Evolutionary conservation across 2,888 invertebrate species (phyloP).

Genomic region (Myathropa florea): DNA sequence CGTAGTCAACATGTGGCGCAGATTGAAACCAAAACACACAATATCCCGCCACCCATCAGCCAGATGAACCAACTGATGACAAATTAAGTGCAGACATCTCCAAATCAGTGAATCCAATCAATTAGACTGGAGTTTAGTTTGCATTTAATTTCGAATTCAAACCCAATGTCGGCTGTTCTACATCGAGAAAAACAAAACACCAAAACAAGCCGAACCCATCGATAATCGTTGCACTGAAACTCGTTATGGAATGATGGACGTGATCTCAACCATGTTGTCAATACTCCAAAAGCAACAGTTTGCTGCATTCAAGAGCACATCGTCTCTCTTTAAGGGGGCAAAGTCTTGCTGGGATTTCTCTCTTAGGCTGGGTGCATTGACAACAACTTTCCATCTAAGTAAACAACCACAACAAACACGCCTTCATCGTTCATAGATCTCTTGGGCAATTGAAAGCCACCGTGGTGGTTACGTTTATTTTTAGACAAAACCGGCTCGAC

Average conservation of each 20-base stretch:
- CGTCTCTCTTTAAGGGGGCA: not conserved
- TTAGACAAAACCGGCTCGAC: constrained; percentile 64
- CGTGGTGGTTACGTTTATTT: constrained; percentile 37
- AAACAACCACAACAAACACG: constrained; percentile 49
- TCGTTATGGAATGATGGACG: constrained; percentile 21
- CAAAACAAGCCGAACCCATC: not conserved
- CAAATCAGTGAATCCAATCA: not conserved
- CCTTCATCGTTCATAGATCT: constrained; percentile 39
- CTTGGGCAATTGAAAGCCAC: constrained; percentile 45
- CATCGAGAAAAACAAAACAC: too few species aligned
- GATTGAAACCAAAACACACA: too few species aligned
- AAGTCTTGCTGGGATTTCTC: not conserved
- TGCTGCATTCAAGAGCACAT: not conserved
- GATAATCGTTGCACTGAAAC: not conserved
- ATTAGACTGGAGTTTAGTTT: too few species aligned
- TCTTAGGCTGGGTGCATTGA: not conserved
- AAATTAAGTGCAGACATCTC: not conserved
- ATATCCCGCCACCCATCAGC: too few species aligned
- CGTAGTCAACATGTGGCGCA: too few species aligned
- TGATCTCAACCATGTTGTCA: constrained; percentile 40
- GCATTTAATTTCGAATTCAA: not conserved
- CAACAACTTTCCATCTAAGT: constrained; percentile 57
- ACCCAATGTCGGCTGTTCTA: too few species aligned
- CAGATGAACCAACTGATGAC: too few species aligned
- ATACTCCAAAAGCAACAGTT: not conserved